Evolutionary conservation across 2,888 invertebrate genomes (phyloP), one percentile per base, ranked within the genome.

Genomic region (Tortrix viridana): DNA sequence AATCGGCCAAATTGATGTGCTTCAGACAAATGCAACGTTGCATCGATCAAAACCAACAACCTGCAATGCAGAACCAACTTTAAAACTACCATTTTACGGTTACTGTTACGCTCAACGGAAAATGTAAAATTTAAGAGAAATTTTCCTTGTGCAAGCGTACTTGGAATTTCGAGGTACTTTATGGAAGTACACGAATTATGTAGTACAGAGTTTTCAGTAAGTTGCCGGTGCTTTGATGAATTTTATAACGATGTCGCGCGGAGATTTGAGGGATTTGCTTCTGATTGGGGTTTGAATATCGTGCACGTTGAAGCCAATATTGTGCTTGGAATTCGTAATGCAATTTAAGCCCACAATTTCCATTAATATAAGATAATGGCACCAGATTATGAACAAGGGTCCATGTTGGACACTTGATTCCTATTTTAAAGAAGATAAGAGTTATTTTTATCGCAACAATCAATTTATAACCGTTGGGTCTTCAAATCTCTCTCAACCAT

Each of bases 1-100:
- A 86, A 84, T 84, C 81, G 80, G 77, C 77, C 81, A 85, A 86
- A 86, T 87, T 86, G 85, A 85, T 76, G 75, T 73, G 72, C 81
- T 82, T 76, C 76, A 77, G 74, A 76, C 77, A 71, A 81, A 79
- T 80, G 83, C 82, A 81, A 75, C 78, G 78, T 76, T 82, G 84
- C 84, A 84, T 83, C 78, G 81, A 83, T 81, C 79, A 75, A 70
- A 41, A 43, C 41, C 59, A 26, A 32, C 3, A 14, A 7, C 14
- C 57, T 62, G 53, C 50, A 32, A 56, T 49, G 47, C 19, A 80
- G 73, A 67, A 61, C 48, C 46, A 68, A 74, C 78, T 71, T 46
- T 75, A 74, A 58, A 1, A 0, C 5, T 20, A 6, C 23, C 9
- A 2, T 0, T 2, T 3, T 73, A 77, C 63, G 73, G 77, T 71